Evolutionary conservation across 1,140 invertebrate genomes (phyloP), one percentile per base, ranked within the genome.

Genomic region (Drosophila erecta): DNA sequence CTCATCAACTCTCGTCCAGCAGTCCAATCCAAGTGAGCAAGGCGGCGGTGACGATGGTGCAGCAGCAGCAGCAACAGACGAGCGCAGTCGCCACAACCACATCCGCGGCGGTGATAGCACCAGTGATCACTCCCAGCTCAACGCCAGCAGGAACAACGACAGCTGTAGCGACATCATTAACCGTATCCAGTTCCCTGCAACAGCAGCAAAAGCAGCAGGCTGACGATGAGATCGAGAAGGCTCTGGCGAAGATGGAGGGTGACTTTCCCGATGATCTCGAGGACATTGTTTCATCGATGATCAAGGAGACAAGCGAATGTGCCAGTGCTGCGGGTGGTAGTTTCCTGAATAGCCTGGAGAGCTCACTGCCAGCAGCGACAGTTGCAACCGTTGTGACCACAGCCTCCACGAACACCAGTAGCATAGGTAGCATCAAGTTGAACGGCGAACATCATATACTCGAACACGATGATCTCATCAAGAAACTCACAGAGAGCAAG

Each of bases 1-100:
- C 97, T 3, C 97, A 97, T 91, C 97, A 98, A 90, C 95, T 94
- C 33, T 94, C 94, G 57, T 95, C 94, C 30, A 84, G 89, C 57
- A 91, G 79, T 70, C 89, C 89, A n/a, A 77, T 79, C 14, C 90
- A 92, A 47, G 53, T 81, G 44, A 87, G 35, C 83, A 92, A 74
- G 50, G 30, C 67, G 38, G 30, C 76, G 27, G 50, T 40, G 3
- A 47, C 55, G 11, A 33, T 65, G 14, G 51, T 53, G 33, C 66
- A 35, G 27, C 61, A 55, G 35, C 57, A 27, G 30, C 71, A 43
- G 4, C 35, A 14, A 22, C 60, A 67, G 4, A 1, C 47, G 4
- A 69, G 17, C 5, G n/a, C 44, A 6, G 17, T 58, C 7, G 4
- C 12, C 11, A 37, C 40, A 0, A 58, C 51, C 11, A 44, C 64